A percentile compares a stretch with the other conserved stretches of the same genome.
phyloP scores from a whole-genome alignment of 2,113 vertebrate genomes.

The Neotragus pygmaeus region DNA sequence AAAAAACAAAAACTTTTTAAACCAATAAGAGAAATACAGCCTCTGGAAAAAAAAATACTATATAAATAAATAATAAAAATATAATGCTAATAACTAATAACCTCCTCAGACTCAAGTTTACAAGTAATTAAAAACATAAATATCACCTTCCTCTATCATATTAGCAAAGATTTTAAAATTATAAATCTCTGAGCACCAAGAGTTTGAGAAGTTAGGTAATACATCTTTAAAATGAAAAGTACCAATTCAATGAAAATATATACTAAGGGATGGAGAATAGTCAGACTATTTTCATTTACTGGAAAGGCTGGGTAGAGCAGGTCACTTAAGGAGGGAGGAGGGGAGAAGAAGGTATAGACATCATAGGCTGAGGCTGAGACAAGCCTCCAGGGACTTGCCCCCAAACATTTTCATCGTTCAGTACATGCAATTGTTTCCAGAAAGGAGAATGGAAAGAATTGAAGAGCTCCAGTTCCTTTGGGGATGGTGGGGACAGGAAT shows the following conservation, averaged over 20 bases:
- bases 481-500: background rate
- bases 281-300: background rate
- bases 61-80: background rate
- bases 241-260: background rate
- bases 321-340: background rate
- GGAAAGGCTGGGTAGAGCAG: rapidly evolving
- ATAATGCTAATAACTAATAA: background rate
- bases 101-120: background rate
- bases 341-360: background rate
- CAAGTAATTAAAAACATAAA: background rate
- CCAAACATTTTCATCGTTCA: background rate
- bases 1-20: background rate
- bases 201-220: background rate
- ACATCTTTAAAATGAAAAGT: background rate
- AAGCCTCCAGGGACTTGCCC: background rate
- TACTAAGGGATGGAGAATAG: background rate
- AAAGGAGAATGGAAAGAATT: background rate
- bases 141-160: background rate
- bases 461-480: background rate
- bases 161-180: background rate
- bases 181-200: background rate
- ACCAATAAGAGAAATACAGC: background rate
- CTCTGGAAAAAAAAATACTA: background rate
- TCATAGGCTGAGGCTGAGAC: background rate
- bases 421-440: background rate